Evolutionary conservation across 2,888 invertebrate genomes (phyloP).

Genomic region (Thysanoteuthis rhombus): DNA sequence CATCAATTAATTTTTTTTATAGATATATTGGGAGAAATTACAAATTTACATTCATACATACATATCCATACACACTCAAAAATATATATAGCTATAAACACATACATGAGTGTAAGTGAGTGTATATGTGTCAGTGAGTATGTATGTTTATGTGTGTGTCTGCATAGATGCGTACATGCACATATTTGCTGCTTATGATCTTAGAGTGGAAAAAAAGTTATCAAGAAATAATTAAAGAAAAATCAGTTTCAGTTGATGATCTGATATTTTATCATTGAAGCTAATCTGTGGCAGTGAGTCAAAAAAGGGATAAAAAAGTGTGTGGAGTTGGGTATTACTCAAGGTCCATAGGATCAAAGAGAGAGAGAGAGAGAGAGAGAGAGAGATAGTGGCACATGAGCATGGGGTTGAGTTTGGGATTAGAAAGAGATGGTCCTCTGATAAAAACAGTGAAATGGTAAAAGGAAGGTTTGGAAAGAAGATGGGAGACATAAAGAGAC

Average conservation of each 20-base stretch:
- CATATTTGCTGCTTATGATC: neutral
- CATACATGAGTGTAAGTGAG: too few species aligned
- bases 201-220: neutral
- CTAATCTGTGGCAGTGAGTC: constrained; percentile 12
- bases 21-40: neutral
- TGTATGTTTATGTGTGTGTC: neutral
- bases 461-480: neutral
- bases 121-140: neutral
- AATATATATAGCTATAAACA: neutral
- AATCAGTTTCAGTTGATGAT: neutral
- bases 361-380: neutral
- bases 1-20: neutral
- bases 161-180: neutral
- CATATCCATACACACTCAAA: neutral
- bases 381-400: neutral
- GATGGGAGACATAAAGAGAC: neutral
- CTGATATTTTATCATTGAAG: neutral
- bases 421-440: neutral
- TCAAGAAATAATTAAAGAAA: constrained; percentile 12
- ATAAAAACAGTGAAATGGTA: neutral
- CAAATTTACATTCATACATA: neutral
- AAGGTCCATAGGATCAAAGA: neutral
- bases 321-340: neutral
- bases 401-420: neutral
- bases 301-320: neutral